Base-by-base conservation (phyloP, 2,888 invertebrate species). In the Drosophila nr. perissopoda region DNA sequence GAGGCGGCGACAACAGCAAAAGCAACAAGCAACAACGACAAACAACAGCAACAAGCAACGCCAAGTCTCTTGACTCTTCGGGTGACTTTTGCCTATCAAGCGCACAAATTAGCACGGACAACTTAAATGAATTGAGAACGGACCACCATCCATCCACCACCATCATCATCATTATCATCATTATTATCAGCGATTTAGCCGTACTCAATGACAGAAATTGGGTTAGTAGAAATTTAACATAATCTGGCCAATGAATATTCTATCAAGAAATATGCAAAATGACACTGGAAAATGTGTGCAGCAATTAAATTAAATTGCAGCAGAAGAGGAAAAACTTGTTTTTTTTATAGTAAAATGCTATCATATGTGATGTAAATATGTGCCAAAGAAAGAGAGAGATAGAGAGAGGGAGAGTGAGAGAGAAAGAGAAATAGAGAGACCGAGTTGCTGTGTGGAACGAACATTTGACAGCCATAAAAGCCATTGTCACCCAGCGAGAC, bases 11-110 rank as follows among this genome's bases (percentile, higher is more conserved):
- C 38, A 29, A 57, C 57, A 29, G n/a, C 29, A 56, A 40, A 34
- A 36, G 18, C 36, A 38, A 38, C 38, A 2, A 13, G 21, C 42
- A 21, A 25, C 21, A 16, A 8, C 21, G 13, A 16, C 13, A 25
- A 7, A 18, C 36, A 13, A 56, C 38, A 38, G 21, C 46, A 46
- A 25, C 46, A 42, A 42, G n/a, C 46, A 46, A 31, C 56, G 48
- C 59, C 25, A 46, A 56, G 27, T 64, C 72, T 59, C 63, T 81
- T 79, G 80, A 77, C 86, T 74, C 81, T 85, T 74, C 57, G 73
- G 73, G 68, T 86, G 85, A 88, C 88, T 88, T 74, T 83, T 85
- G 88, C 72, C 82, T 79, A 80, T 81, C 73, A 56, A 82, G 85
- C 82, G 66, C 48, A 70, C 16, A 80, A 85, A 85, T 88, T 85